Base-by-base conservation (phyloP, 2,888 invertebrate genomes). In the Tinea pellionella region DNA sequence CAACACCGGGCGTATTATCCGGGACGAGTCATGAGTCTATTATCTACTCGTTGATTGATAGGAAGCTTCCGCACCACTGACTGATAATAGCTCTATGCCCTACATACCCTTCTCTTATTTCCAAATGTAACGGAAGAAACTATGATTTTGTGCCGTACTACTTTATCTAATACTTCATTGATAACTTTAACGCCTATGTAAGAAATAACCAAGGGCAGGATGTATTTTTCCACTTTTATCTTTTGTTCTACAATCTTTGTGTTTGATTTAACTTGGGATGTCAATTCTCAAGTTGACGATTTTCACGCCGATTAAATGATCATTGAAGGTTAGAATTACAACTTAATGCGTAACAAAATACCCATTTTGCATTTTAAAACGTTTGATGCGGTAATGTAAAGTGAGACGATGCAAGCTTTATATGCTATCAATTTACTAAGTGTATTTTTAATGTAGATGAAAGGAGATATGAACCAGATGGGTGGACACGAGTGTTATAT, bases 41-140 rank as follows among this genome's bases (percentile, higher is more conserved):
- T 81, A 83, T 81, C 76, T 74, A 67, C 64, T 68, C 65, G 72
- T 74, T 82, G 83, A 84, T 84, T 82, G 83, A 85, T 83, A 79
- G 77, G 74, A 68, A 69, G 74, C 80, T 77, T 84, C 82, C 80
- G 80, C 69, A 65, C 67, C 64, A 66, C 65, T 66, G 64, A 66
- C 74, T 72, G 69, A 72, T 72, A 68, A 73, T 72, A 72, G 69
- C 70, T 72, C 69, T 72, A 68, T 72, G 75, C 68, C 71, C 75
- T 75, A 72, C 67, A 74, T 72, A 71, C 68, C 73, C 71, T 72
- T 56, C 30, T 30, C 13, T n/a, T 12, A 11, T 19, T 56, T 19
- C 29, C 7, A n/a, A 24, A 30, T 29, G 29, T 29, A 29, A 29
- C 19, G 56, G 24, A 56, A 29, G 56, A 53, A 18, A 19, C 30